Percentiles rank a stretch among this genome's conserved stretches.
These are phyloP conservation scores for Semotilus atromaculatus DNA, from an alignment of 2,797 vertebrate species.

Conservation along the genomic window DNA sequence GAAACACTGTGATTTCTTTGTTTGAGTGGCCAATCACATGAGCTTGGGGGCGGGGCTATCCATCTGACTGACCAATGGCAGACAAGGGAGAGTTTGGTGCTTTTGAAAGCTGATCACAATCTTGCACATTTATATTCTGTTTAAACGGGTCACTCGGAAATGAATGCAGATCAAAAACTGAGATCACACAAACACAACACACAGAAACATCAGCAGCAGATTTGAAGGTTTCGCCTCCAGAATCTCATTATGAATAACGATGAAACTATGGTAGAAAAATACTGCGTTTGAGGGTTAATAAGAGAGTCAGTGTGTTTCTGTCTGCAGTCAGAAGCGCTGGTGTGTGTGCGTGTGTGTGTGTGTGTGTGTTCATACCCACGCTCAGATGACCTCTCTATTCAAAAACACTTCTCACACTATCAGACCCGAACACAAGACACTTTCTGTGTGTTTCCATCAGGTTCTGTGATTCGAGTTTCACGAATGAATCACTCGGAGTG, in stretches of 20 bases:
- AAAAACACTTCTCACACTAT: neutral
- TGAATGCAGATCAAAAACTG: too few relatives aligned
- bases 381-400: neutral
- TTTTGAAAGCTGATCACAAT: neutral
- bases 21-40: neutral
- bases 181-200: too few relatives aligned
- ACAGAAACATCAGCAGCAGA: neutral
- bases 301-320: conserved; percentile 38
- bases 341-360: too few relatives aligned
- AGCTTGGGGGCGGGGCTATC: neutral
- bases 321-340: conserved; percentile 42
- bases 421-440: too few relatives aligned
- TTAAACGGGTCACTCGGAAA: neutral
- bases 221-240: neutral
- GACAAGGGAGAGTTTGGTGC: neutral
- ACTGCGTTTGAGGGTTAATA: conserved; percentile 40
- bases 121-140: neutral
- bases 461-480: neutral
- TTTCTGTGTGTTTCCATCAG: neutral
- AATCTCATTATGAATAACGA: conserved; percentile 7
- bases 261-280: neutral
- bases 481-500: neutral
- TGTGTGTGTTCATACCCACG: conserved; percentile 52
- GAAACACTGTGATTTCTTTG: neutral
- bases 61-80: neutral